Percentiles rank a stretch among this genome's conserved stretches.
Evolutionary conservation across 2,113 vertebrate genomes (phyloP).

Genomic region (Tenebrosternarchus preto): DNA sequence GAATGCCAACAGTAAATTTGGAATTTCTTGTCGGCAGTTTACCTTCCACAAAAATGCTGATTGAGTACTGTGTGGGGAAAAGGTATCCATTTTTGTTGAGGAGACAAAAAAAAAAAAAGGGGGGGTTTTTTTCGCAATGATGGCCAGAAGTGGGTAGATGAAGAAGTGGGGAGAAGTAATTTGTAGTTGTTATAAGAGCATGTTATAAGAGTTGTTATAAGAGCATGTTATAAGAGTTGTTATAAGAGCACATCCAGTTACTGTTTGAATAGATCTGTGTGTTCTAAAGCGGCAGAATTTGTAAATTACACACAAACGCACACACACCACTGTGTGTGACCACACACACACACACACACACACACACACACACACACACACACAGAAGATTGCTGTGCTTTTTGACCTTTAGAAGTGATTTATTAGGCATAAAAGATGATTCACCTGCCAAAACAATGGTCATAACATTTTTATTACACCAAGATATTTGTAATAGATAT

Average conservation of each 20-base stretch:
- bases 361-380: too few relatives aligned
- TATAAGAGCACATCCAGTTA: background rate
- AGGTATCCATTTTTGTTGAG: conserved; percentile 12
- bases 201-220: background rate
- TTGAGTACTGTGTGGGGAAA: background rate
- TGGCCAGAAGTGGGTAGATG: background rate
- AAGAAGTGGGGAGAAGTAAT: background rate
- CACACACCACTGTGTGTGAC: too few relatives aligned
- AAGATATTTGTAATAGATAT: background rate
- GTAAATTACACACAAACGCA: too few relatives aligned
- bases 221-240: too few relatives aligned
- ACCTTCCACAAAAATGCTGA: background rate
- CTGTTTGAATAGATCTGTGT: background rate
- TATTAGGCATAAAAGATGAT: too few relatives aligned
- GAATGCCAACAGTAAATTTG: background rate
- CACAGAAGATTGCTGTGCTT: background rate
- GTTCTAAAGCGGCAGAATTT: too few relatives aligned
- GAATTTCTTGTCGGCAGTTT: background rate
- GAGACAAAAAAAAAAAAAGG: background rate
- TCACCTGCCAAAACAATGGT: background rate
- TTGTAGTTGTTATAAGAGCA: background rate
- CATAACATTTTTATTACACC: too few relatives aligned
- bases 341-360: too few relatives aligned
- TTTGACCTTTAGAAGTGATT: too few relatives aligned
- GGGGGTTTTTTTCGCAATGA: background rate